A percentile compares a stretch with the other conserved stretches of the same genome.
phyloP scores from a whole-genome alignment of 2,113 vertebrate species.

The Onychostoma macrolepis region DNA sequence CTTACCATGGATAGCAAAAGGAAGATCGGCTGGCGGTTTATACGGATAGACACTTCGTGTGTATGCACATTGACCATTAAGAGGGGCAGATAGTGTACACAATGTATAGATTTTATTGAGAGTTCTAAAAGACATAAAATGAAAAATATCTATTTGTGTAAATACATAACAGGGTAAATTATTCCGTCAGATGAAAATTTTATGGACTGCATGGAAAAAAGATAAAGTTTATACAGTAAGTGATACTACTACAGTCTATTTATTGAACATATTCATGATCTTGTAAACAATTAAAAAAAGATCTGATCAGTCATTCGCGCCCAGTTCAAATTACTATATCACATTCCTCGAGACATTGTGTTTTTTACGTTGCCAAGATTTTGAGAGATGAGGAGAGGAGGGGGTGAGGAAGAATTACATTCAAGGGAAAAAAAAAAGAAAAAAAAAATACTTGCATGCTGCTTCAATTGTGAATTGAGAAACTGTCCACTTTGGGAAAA shows the following conservation, averaged over 20 bases:
- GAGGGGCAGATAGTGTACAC: conserved; percentile 98
- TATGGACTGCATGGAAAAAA: conserved; percentile 99
- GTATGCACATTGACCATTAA: conserved; percentile 99
- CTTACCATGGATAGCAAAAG: conserved; percentile 99
- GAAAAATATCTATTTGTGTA: conserved; percentile 99
- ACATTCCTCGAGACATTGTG: conserved; percentile 97
- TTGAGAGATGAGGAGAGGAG: conserved; percentile 84
- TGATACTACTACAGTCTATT: conserved; percentile 99
- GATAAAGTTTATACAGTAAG: conserved; percentile 99
- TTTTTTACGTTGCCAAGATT: conserved; percentile 99
- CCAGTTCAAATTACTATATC: conserved; percentile 95
- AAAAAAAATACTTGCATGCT: conserved; percentile 97
- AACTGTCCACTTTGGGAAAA: conserved; percentile 91
- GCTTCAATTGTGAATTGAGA: conserved; percentile 99
- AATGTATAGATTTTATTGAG: conserved; percentile 99
- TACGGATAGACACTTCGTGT: conserved; percentile 99
- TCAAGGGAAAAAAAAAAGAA: conserved; percentile 69
- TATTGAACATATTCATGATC: conserved; percentile 99
- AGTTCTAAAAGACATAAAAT: conserved; percentile 86
- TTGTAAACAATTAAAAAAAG: conserved; percentile 92
- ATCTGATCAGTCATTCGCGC: conserved; percentile 93
- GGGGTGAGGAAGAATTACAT: conserved; percentile 76
- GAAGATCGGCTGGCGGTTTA: conserved; percentile 98
- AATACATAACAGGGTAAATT: conserved; percentile 99
- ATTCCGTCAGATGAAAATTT: conserved; percentile 99